These are phyloP conservation scores for Platysternon megacephalum DNA, from an alignment of 2,113 vertebrate species.

Conservation along the genomic window DNA sequence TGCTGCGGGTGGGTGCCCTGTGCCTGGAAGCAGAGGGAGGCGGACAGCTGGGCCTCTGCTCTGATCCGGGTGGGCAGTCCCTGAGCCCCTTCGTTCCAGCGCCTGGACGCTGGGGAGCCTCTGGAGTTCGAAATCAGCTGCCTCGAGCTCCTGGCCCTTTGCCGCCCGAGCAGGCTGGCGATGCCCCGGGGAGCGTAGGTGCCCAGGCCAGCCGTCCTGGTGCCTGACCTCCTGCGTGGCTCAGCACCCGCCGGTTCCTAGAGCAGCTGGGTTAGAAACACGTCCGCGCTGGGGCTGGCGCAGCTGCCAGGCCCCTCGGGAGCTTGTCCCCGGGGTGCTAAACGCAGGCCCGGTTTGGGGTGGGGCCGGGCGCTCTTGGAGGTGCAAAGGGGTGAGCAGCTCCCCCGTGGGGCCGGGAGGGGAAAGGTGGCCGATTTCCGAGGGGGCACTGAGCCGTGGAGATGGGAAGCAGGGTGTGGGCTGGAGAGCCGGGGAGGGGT, in stretches of 20 bases:
- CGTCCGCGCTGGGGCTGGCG: not conserved
- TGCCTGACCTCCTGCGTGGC: not conserved
- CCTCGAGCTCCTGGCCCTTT: no score
- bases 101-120: no score
- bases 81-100: no score
- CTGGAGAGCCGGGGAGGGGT: not conserved
- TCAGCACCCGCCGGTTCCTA: not conserved
- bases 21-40: not conserved
- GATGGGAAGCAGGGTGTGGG: not conserved
- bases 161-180: accelerated
- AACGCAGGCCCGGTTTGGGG: no score
- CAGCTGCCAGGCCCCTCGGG: not conserved
- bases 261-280: not conserved
- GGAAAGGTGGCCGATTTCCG: not conserved
- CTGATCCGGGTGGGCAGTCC: not conserved
- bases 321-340: no score
- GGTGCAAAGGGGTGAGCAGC: not conserved
- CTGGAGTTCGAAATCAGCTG: no score
- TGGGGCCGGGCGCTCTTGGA: no score
- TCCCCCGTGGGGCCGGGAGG: not conserved
- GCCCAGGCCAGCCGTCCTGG: not conserved
- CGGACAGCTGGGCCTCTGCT: no score
- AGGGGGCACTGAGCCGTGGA: not conserved
- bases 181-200: accelerated
- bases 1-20: not conserved